Percentiles rank a stretch among this genome's conserved stretches.
Evolutionary conservation across 2,113 vertebrate genomes (phyloP).

Genomic region (Neofelis nebulosa): DNA sequence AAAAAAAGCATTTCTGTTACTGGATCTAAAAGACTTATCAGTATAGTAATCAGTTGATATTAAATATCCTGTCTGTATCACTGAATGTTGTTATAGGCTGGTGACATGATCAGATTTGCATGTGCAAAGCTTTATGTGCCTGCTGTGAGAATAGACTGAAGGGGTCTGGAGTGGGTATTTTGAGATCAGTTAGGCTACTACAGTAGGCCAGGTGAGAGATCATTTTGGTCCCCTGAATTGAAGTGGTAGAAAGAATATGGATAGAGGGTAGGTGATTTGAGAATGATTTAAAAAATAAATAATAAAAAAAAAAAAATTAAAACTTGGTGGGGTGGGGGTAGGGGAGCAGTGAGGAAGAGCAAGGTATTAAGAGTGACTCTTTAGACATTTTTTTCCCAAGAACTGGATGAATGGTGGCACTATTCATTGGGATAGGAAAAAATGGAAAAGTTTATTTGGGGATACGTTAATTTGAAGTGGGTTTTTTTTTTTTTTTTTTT

Average conservation of each 20-base stretch:
- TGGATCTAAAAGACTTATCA: not conserved
- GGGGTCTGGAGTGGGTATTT: not conserved
- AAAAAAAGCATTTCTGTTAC: not conserved
- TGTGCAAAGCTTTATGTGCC: not conserved
- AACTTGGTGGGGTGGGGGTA: not conserved
- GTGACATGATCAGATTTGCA: not conserved
- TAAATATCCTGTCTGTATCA: not conserved
- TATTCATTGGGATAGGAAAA: not conserved
- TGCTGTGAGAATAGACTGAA: not conserved
- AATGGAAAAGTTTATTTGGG: not conserved
- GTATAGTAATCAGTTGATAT: not conserved
- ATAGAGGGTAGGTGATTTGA: not conserved
- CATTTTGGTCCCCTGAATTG: not conserved
- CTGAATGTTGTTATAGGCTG: not conserved
- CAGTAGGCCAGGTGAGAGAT: not conserved
- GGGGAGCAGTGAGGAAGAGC: not conserved
- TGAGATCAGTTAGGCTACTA: not conserved
- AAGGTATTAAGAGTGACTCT: not conserved
- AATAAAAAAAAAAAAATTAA: not conserved
- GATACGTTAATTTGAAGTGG: not conserved
- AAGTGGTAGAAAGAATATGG: not conserved
- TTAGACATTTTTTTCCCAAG: not conserved
- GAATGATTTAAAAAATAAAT: not conserved
- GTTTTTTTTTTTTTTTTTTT: not conserved
- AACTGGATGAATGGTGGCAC: not conserved